Base-by-base conservation (phyloP, 1,140 invertebrate species). In the Diorhabda sublineata region DNA sequence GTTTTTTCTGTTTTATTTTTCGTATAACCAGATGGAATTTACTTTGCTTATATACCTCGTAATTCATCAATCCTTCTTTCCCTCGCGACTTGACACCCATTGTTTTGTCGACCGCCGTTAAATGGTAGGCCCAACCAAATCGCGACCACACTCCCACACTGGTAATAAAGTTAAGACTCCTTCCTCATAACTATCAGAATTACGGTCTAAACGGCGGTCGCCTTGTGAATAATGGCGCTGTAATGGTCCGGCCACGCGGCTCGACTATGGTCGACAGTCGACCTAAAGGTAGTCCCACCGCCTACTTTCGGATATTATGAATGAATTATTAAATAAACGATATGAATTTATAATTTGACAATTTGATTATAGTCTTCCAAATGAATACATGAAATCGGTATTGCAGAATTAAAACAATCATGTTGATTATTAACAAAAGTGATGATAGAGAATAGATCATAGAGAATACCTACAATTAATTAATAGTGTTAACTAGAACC, bases 111-210 rank as follows among this genome's bases (percentile, higher is more conserved):
- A 52, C 47, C 47, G 59, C 59, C 11, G 59, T 43, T 52, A 52
- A n/a, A 6, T 52, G 47, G 47, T 52, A 52, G n/a, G 41, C 26
- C 59, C 26, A 41, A 61, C 57, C 57, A 26, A 9, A 58, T 58
- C 26, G 3, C 9, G 57, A 42, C 59, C 59, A 43, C 59, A 61
- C 59, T n/a, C 59, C 59, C 59, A 61, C 59, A 61, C 8, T 42
- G 61, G 43, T 63, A 45, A 52, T 63, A 52, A 63, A 63, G n/a
- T 63, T 63, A 63, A 63, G 61, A 63, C 61, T 63, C 47, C 47
- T 52, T 52, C n/a, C 47, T 52, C 61, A 63, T 63, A 63, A 63
- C 61, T 63, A 52, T 63, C 45, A 63, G 43, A 42, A 11, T 52
- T 43, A 52, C 45, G 45, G 42, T 9, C 61, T 3, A 11, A 45